Evolutionary conservation across 2,113 vertebrate genomes (phyloP), one percentile per base, ranked within the genome.

Genomic region (Natator depressus): DNA sequence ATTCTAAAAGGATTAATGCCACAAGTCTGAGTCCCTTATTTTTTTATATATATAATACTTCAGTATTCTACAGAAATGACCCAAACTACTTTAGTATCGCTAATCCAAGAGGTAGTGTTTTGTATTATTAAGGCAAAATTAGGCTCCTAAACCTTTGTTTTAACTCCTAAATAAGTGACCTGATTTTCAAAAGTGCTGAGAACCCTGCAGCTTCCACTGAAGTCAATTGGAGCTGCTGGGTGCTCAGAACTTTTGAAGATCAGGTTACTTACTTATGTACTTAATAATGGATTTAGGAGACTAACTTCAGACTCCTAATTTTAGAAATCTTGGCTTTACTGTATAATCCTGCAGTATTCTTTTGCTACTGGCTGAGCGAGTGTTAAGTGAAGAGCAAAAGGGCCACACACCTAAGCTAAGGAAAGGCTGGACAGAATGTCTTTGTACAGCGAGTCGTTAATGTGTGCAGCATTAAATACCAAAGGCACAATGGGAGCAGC

Each of bases 391-490:
- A 35, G 6, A 38, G 47, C 59, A 42, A 69, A 82, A 14, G 12
- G 86, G 46, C 46, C 3, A 0, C 95, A 86, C 88, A 94, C 93
- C 92, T 72, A 93, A 86, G 69, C 29, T 84, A 65, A 27, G 57
- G 57, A 89, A 89, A 76, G 89, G 55, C 80, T 84, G 82, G 82
- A 87, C 84, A 83, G 88, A n/a, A 49, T 19, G 75, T 65, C 47
- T 87, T 87, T 62, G 84, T 89, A 54, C 72, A 69, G 49, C 47
- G 42, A 10, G 89, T 54, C 50, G 6, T 65, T 55, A 49, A 82
- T 46, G 53, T 42, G 78, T 79, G 78, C 46, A 84, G 86, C 72
- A 38, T 85, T 93, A 83, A 91, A 92, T 96, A 89, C 94, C 84
- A 89, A 69, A 89, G 84, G 82, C 88, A 49, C 59, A 0, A 1